Base-by-base conservation (phyloP, 2,888 invertebrate species). In the Hylaea fasciaria region DNA sequence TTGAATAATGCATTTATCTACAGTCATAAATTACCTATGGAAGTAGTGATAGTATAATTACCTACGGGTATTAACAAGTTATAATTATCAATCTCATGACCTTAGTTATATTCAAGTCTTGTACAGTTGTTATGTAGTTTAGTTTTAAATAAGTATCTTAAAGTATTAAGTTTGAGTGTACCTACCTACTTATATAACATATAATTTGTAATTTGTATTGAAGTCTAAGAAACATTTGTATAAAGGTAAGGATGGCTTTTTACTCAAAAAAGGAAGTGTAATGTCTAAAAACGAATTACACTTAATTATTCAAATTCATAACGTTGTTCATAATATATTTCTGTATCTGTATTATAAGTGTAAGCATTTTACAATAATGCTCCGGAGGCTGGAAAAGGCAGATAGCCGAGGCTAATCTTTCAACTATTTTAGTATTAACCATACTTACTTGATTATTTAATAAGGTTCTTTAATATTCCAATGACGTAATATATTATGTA, bases 101-200 rank as follows among this genome's bases (percentile, higher is more conserved):
- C 13, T 39, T 47, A 46, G 35, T 41, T 45, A 56, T 43, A 49
- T 54, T 48, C 50, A 64, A 66, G 62, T 68, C 48, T 64, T 86
- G 83, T 87, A 87, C 82, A 84, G 80, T 81, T 85, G 86, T 87
- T 88, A 87, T 86, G 86, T 87, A 86, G 84, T 65, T 84, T 84
- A 83, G 81, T 72, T 55, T 74, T 69, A 61, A 62, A 64, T 57
- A 61, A 62, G 62, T 57, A 65, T 35, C 17, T 65, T 65, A 65
- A 62, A 62, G 54, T 65, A 64, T 57, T 45, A 37, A 49, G 47
- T 39, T 7, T n/a, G 45, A 52, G 41, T 52, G 35, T 53, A 48
- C 7, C 9, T 32, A 22, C 2, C 32, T 7, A 32, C 9, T 32
- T 9, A 9, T 32, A 8, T 32, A 32, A 32, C 9, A 7, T 32